phyloP scores from a whole-genome alignment of 1,140 invertebrate species.

The Drosophila guanche region DNA sequence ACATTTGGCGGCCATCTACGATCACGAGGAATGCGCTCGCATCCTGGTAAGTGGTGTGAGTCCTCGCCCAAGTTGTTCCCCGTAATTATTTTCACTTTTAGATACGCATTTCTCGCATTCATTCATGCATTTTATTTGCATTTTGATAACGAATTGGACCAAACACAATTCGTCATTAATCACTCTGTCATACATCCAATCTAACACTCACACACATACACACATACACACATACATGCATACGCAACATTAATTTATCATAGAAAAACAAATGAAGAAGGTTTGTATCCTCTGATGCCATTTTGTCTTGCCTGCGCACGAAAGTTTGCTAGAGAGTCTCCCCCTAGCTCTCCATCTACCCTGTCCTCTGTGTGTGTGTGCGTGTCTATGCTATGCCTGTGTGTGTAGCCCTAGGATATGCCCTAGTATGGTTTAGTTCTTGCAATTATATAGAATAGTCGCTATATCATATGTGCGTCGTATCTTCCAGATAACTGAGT shows the following conservation, averaged over 20 bases:
- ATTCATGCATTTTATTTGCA: conserved; percentile 56
- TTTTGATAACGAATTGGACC: conserved; percentile 39
- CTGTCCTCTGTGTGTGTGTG: background rate
- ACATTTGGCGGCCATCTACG: conserved; percentile 92
- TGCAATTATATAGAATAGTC: conserved; percentile 22
- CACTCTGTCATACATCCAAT: conserved; percentile 2
- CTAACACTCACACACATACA: conserved; percentile 15
- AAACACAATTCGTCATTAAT: conserved; percentile 53
- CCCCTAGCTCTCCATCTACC: background rate
- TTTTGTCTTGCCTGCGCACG: conserved; percentile 52
- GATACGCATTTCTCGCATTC: conserved; percentile 27
- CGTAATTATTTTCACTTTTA: conserved; percentile 46
- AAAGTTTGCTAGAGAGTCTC: conserved; percentile 47
- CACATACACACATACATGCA: conserved; percentile 1
- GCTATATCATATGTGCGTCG: conserved; percentile 33
- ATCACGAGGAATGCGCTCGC: conserved; percentile 90
- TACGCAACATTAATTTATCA: conserved; percentile 60
- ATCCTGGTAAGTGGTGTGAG: conserved; percentile 87
- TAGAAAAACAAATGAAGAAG: conserved; percentile 38
- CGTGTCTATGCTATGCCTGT: conserved; percentile 23
- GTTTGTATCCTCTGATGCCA: conserved; percentile 55
- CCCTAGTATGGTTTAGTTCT: background rate
- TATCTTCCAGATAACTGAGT: conserved; percentile 88
- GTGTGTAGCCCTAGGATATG: conserved; percentile 11
- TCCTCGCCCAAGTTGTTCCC: conserved; percentile 38